Conservation (phyloP, 2,888 invertebrate species). For the Cryptus armator region DNA sequence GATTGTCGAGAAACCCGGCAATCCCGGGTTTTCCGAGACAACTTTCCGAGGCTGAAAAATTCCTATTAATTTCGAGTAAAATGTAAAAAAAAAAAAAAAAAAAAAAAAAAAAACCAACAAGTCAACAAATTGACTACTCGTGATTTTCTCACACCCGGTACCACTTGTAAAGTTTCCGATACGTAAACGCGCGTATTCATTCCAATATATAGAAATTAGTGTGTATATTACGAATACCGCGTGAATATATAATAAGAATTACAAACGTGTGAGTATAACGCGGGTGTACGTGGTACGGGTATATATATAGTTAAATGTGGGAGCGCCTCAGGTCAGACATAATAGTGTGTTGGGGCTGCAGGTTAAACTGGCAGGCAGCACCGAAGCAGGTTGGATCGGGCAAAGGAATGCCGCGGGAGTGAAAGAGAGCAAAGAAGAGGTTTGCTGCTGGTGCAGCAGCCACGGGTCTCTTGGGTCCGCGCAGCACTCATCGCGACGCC, state of each 20-base stretch:
- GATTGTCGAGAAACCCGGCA: background rate
- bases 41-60: constrained; percentile 6
- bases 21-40: background rate
- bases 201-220: background rate
- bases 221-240: background rate
- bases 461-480: constrained; percentile 16
- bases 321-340: constrained; percentile 81
- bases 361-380: constrained; percentile 79
- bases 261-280: constrained; percentile 10
- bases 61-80: background rate
- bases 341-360: constrained; percentile 80
- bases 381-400: constrained; percentile 77
- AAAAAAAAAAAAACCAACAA: background rate
- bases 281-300: constrained; percentile 45
- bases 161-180: background rate
- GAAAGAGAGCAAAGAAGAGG: constrained; percentile 74
- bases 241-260: background rate
- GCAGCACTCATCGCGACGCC: constrained; percentile 29
- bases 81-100: background rate
- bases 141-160: background rate
- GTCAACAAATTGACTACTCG: background rate
- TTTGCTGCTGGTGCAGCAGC: constrained; percentile 23
- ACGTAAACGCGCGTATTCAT: background rate
- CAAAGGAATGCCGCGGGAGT: constrained; percentile 80
- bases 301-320: constrained; percentile 80